phyloP scores from a whole-genome alignment of 2,888 invertebrate genomes.

The Meteorus cinctellus region DNA sequence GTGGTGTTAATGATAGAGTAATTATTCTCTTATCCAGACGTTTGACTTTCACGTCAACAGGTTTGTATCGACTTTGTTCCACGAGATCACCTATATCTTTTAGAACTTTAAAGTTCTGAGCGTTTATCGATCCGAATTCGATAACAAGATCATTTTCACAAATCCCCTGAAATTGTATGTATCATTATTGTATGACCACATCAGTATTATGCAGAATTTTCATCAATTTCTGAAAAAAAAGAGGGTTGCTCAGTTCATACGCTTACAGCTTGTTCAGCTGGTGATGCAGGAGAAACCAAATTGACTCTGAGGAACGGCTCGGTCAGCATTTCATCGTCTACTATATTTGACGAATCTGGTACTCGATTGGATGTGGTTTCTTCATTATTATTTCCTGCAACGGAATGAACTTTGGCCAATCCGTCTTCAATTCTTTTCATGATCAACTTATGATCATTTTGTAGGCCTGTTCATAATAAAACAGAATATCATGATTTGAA shows the following conservation, averaged over 20 bases:
- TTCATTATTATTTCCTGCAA: conserved; percentile 62
- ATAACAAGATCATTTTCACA: conserved; percentile 81
- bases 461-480: conserved; percentile 78
- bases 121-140: conserved; percentile 86
- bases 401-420: conserved; percentile 79
- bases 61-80: conserved; percentile 76
- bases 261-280: conserved; percentile 87
- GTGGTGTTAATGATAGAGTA: conserved; percentile 80
- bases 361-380: conserved; percentile 52
- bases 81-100: conserved; percentile 82
- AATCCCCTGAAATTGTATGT: conserved; percentile 78
- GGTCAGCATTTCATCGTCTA: conserved; percentile 58
- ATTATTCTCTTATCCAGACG: conserved; percentile 75
- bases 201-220: background rate
- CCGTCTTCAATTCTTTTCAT: conserved; percentile 90
- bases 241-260: conserved; percentile 26
- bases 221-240: background rate
- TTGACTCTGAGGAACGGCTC: conserved; percentile 82
- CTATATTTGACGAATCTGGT: conserved; percentile 43
- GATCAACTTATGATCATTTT: conserved; percentile 90
- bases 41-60: conserved; percentile 75
- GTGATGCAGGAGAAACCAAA: conserved; percentile 84
- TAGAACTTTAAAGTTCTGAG: conserved; percentile 81
- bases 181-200: background rate
- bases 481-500: conserved; percentile 3